phyloP scores from a whole-genome alignment of 2,888 invertebrate genomes.

The Diaperis boleti region DNA sequence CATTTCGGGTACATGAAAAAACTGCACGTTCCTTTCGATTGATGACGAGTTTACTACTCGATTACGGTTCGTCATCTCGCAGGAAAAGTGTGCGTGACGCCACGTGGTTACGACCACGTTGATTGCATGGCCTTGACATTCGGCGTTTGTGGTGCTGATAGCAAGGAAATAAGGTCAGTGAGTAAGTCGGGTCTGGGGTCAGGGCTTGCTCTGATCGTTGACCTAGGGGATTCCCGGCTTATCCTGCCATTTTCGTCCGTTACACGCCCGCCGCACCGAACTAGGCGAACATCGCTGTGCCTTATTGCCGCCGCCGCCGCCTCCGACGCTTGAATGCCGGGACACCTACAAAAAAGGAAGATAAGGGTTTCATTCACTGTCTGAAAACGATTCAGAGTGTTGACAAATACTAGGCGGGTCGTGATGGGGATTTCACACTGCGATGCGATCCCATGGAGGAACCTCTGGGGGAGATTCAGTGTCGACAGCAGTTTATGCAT shows the following conservation, averaged over 20 bases:
- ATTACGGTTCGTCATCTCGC: constrained; percentile 8
- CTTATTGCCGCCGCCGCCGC: constrained; percentile 41
- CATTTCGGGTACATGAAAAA: not conserved
- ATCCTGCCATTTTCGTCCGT: constrained; percentile 60
- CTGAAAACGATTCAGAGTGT: constrained; percentile 41
- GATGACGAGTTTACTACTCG: not conserved
- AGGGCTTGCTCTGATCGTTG: constrained; percentile 63
- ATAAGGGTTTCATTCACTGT: constrained; percentile 55
- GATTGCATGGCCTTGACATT: constrained; percentile 52
- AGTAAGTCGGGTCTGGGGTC: constrained; percentile 62
- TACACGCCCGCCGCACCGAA: constrained; percentile 53
- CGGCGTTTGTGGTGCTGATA: constrained; percentile 45
- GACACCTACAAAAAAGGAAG: constrained; percentile 47
- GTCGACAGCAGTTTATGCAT: not conserved
- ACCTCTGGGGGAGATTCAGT: not conserved
- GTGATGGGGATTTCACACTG: constrained; percentile 36
- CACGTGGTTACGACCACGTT: constrained; percentile 9
- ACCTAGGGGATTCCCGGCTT: constrained; percentile 63
- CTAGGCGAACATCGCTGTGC: constrained; percentile 37
- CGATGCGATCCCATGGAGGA: constrained; percentile 7
- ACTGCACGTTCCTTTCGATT: not conserved
- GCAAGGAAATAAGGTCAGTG: constrained; percentile 60
- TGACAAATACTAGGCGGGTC: constrained; percentile 43
- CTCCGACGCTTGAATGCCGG: constrained; percentile 35
- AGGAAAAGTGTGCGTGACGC: constrained; percentile 23